Conservation (phyloP, 2,888 invertebrate genomes). For the Cactoblastis cactorum region DNA sequence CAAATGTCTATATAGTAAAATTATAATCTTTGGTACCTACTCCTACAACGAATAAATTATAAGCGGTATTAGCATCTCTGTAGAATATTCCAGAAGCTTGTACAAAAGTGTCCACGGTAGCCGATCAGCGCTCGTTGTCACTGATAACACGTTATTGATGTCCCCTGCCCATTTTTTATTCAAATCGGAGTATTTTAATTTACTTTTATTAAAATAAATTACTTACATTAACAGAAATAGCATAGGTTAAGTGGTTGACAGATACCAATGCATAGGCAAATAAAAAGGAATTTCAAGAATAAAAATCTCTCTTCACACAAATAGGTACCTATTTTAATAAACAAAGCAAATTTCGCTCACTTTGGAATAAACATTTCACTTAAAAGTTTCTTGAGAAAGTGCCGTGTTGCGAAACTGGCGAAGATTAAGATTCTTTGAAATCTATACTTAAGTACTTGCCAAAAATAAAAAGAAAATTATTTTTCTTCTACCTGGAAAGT, state of each 20-base stretch:
- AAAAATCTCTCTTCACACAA: no score
- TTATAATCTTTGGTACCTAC: no score
- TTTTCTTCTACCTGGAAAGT: no score
- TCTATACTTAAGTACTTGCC: no score
- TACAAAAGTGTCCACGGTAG: slow-evolving; percentile 48
- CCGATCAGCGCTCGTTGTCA: slow-evolving; percentile 40
- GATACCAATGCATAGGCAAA: no score
- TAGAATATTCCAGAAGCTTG: slow-evolving; percentile 22
- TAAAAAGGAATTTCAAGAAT: no score
- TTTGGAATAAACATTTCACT: slow-evolving; percentile 47
- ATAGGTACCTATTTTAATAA: slow-evolving; percentile 9
- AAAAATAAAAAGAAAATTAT: no score
- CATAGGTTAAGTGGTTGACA: neutral
- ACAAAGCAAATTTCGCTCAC: slow-evolving; percentile 38
- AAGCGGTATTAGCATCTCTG: slow-evolving; percentile 25
- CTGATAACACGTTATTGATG: slow-evolving; percentile 58
- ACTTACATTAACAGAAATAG: neutral
- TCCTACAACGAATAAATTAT: neutral
- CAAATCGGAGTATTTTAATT: slow-evolving; percentile 16
- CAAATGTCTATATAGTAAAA: no score
- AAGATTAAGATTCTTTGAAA: slow-evolving; percentile 23
- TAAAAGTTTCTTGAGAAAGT: slow-evolving; percentile 43
- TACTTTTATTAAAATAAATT: slow-evolving; percentile 10
- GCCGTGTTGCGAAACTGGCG: slow-evolving; percentile 30
- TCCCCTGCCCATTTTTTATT: slow-evolving; percentile 27